Base-by-base conservation (phyloP, 1,140 invertebrate genomes). In the Pseudomyrmex pallidus region DNA sequence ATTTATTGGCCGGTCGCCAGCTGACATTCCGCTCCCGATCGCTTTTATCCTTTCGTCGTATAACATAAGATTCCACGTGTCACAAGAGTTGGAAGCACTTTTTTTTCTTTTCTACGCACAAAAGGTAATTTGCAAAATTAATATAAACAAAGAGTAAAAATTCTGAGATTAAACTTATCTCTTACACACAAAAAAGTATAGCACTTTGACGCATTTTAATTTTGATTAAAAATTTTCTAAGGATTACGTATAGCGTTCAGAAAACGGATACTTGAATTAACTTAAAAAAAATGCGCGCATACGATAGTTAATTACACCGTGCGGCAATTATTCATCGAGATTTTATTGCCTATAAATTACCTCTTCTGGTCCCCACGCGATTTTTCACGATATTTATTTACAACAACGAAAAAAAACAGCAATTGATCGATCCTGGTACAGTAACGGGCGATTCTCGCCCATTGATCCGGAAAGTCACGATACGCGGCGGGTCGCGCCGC, bases 1-100 rank as follows among this genome's bases (percentile, higher is more conserved):
- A 93, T 93, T 93, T 93, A 93, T 92, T 90, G 90, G 82, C 90
- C 85, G 70, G 35, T 76, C 82, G 52, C 46, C 44, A 44, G 35
- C 61, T 77, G 63, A 15, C 22, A 77, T 61, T 77, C 63, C 52
- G 59, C 25, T 9, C 20, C 9, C 22, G n/a, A 52, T 59, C 44
- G 50, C 10, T 59, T 61, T 35, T 48, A 73, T 15, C 44, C 17
- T 64, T 20, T 83, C 20, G 54, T 44, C 13, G 15, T 12, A 20
- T 10, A 52, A 7, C 35, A 20, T 1, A 9, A 61, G 3, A 7
- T 20, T n/a, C 13, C 17, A 22, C n/a, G 4, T 5, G 44, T 73
- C 8, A 59, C 22, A 22, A 50, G 2, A 1, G 20, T 57, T 57
- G n/a, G 4, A 76, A 17, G 12, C 15, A 25, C 5, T 13, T 25